A percentile compares a stretch with the other conserved stretches of the same genome.
Evolutionary conservation across 2,888 invertebrate species (phyloP).

Genomic region (Thera britannica): DNA sequence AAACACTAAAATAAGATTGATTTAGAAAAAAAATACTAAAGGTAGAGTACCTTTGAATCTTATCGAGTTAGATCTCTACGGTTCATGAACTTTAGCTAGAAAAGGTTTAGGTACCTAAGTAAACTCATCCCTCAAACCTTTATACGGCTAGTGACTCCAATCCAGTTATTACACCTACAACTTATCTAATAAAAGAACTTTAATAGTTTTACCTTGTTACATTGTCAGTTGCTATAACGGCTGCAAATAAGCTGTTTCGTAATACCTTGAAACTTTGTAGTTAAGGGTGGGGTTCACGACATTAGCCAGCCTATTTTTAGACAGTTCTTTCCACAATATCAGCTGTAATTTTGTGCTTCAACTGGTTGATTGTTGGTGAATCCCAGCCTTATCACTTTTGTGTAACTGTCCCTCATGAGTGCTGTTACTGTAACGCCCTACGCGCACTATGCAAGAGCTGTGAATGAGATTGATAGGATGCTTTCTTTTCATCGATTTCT

Average conservation of each 20-base stretch:
- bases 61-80: too few species aligned
- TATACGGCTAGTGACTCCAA: background rate
- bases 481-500: background rate
- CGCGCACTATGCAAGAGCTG: conserved; percentile 55
- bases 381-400: conserved; percentile 8
- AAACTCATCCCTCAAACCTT: too few species aligned
- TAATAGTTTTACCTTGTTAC: conserved; percentile 12
- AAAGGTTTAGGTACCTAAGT: too few species aligned
- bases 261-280: conserved; percentile 11
- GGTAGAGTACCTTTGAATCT: too few species aligned
- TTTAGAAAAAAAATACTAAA: too few species aligned
- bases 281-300: background rate
- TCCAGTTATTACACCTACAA: conserved; percentile 14
- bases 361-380: background rate
- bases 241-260: conserved; percentile 16
- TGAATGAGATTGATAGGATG: conserved; percentile 36
- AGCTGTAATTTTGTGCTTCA: background rate
- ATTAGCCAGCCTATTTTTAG: background rate
- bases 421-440: conserved; percentile 69
- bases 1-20: too few species aligned
- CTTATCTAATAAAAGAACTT: conserved; percentile 12
- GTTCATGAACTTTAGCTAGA: too few species aligned
- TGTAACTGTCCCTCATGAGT: conserved; percentile 73
- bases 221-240: conserved; percentile 24
- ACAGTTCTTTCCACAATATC: background rate